These are phyloP conservation scores for Oscheius sp. DNA, from an alignment of 2,888 invertebrate species.

Conservation along the genomic window DNA sequence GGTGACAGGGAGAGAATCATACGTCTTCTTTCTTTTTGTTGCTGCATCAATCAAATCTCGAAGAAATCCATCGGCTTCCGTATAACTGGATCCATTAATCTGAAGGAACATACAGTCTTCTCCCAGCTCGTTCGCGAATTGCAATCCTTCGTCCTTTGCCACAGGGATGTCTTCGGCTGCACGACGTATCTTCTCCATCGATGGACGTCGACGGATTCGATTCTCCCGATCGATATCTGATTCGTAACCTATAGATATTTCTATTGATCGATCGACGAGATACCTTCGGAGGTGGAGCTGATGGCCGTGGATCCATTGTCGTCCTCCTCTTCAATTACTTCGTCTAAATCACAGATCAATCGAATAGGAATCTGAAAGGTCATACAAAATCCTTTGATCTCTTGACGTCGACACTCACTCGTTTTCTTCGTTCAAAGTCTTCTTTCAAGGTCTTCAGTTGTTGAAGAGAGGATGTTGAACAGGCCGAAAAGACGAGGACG, in stretches of 20 bases:
- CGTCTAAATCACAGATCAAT: slow-evolving; percentile 46
- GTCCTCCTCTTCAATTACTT: slow-evolving; percentile 36
- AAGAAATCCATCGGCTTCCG: slow-evolving; percentile 17
- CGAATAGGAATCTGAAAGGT: slow-evolving; percentile 47
- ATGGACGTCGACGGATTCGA: slow-evolving; percentile 44
- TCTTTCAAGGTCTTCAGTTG: slow-evolving; percentile 25
- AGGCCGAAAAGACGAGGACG: slow-evolving; percentile 44
- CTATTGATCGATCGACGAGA: no score
- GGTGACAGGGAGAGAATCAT: no score
- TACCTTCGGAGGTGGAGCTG: slow-evolving; percentile 29
- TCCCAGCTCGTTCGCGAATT: slow-evolving; percentile 21
- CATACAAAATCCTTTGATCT: background rate
- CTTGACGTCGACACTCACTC: slow-evolving; percentile 33
- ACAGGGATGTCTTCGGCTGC: slow-evolving; percentile 39
- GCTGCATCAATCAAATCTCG: slow-evolving; percentile 3
- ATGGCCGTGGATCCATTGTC: slow-evolving; percentile 26
- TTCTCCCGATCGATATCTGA: slow-evolving; percentile 40
- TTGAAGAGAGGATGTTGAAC: slow-evolving; percentile 35
- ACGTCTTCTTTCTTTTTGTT: slow-evolving; percentile 15
- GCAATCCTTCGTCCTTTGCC: slow-evolving; percentile 24
- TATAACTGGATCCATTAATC: slow-evolving; percentile 1
- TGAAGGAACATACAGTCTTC: slow-evolving; percentile 22
- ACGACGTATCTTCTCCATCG: slow-evolving; percentile 51
- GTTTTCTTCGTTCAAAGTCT: slow-evolving; percentile 33
- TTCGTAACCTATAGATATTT: no score